These are phyloP conservation scores for Brachionus rubens DNA, from an alignment of 1,140 invertebrate genomes.

Conservation along the genomic window DNA sequence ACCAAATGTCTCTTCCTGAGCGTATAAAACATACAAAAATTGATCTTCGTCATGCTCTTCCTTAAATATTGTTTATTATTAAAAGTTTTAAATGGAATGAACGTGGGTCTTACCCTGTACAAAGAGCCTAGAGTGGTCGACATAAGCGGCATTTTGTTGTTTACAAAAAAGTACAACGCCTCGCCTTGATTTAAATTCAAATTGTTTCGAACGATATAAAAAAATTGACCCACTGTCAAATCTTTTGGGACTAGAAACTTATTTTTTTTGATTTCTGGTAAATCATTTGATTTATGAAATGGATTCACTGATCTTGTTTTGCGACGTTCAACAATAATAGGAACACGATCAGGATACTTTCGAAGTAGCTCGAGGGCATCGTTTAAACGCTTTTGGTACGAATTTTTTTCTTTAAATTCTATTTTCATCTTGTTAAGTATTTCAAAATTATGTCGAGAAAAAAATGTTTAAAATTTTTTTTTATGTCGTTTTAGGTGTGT, in stretches of 20 bases:
- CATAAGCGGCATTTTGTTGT: constrained; percentile 4
- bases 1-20: constrained; percentile 20
- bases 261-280: not conserved
- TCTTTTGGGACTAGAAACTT: not conserved
- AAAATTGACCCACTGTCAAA: constrained; percentile 8
- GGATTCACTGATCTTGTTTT: not conserved
- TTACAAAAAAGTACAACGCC: constrained; percentile 1
- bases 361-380: not conserved
- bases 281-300: not conserved
- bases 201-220: not conserved
- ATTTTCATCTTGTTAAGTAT: constrained; percentile 4
- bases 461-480: no score
- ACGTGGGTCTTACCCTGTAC: not conserved
- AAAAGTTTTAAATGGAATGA: not conserved
- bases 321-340: not conserved
- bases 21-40: constrained; percentile 14
- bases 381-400: not conserved
- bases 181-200: not conserved
- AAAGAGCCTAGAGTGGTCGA: not conserved
- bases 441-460: no score
- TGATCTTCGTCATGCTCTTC: constrained; percentile 17
- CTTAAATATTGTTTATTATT: not conserved
- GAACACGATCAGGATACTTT: constrained; percentile 22
- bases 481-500: no score
- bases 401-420: not conserved